A percentile compares a stretch with the other conserved stretches of the same genome.
Conservation (phyloP, 37 sponge, comb jelly and placozoan genomes). For the Aplysina aerophoba region DNA sequence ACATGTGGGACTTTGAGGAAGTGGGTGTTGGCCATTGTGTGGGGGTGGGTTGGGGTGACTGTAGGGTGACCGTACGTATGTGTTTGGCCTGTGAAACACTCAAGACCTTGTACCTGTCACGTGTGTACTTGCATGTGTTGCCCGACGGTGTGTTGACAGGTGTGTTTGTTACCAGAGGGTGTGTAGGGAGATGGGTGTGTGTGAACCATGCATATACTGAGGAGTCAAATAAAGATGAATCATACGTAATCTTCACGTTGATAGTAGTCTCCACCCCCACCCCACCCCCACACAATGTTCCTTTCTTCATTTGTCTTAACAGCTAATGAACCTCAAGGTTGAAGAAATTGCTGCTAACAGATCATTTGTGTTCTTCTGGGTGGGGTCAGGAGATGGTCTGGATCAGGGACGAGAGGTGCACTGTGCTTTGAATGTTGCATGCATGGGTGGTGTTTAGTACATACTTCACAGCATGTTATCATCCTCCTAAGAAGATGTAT, state of each 20-base stretch:
- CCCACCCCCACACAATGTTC: neutral
- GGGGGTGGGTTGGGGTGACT: neutral
- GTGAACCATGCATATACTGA: no score
- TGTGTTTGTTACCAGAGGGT: neutral
- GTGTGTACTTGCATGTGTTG: neutral
- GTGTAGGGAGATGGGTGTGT: neutral
- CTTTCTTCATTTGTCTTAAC: neutral
- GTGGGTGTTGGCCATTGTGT: constrained; percentile 12
- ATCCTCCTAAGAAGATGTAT: no score
- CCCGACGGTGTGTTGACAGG: neutral
- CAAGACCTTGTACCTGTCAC: neutral
- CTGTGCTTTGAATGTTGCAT: neutral
- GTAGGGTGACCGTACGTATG: neutral
- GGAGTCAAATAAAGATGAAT: no score
- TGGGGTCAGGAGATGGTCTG: constrained; percentile 89
- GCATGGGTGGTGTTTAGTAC: no score
- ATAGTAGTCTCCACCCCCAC: no score
- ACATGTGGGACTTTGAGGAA: constrained; percentile 92
- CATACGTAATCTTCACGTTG: no score
- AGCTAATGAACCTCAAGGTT: constrained; percentile 80
- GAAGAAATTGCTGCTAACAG: constrained; percentile 79
- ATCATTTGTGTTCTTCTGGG: constrained; percentile 95
- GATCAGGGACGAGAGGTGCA: constrained; percentile 82
- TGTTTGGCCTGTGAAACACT: neutral
- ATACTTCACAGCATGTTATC: no score